A percentile compares a stretch with the other conserved stretches of the same genome.
Conservation (phyloP, 2,888 invertebrate species). For the Dichetophora obliterata region DNA sequence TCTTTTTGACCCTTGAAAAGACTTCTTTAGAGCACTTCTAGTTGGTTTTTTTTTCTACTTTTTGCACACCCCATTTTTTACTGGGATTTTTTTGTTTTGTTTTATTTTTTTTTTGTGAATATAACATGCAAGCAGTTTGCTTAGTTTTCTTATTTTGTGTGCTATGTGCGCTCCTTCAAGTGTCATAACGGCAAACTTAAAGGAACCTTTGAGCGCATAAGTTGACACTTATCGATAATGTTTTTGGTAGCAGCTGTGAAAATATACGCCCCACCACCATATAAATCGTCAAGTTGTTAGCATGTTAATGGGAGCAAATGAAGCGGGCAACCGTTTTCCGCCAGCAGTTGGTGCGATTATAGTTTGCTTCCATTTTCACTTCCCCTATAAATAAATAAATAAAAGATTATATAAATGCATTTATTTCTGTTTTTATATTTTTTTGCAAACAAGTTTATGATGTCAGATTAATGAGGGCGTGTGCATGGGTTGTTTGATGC, state of each 20-base stretch:
- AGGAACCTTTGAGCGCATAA: slow-evolving; percentile 40
- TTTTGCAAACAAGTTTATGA: too few species aligned
- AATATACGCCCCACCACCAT: not conserved
- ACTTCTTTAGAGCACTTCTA: too few species aligned
- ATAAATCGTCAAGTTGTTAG: slow-evolving; percentile 19
- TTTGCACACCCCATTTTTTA: not conserved
- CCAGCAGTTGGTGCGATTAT: not conserved
- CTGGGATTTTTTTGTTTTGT: not conserved
- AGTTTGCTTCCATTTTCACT: not conserved
- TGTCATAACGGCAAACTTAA: slow-evolving; percentile 39
- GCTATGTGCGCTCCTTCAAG: slow-evolving; percentile 41
- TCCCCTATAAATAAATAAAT: not conserved
- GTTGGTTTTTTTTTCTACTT: not conserved
- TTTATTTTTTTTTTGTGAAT: not conserved
- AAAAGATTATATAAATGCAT: not conserved
- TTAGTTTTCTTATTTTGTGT: not conserved
- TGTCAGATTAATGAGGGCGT: too few species aligned
- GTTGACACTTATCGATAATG: slow-evolving; percentile 51
- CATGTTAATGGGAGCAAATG: slow-evolving; percentile 17
- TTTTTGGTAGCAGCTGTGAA: slow-evolving; percentile 46
- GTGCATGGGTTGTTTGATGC: too few species aligned
- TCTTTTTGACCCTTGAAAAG: too few species aligned
- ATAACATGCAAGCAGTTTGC: not conserved
- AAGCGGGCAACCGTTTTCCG: not conserved
- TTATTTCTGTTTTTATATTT: too few species aligned